Evolutionary conservation across 2,113 vertebrate species (phyloP).

Genomic region (Oxyruncus cristatus): DNA sequence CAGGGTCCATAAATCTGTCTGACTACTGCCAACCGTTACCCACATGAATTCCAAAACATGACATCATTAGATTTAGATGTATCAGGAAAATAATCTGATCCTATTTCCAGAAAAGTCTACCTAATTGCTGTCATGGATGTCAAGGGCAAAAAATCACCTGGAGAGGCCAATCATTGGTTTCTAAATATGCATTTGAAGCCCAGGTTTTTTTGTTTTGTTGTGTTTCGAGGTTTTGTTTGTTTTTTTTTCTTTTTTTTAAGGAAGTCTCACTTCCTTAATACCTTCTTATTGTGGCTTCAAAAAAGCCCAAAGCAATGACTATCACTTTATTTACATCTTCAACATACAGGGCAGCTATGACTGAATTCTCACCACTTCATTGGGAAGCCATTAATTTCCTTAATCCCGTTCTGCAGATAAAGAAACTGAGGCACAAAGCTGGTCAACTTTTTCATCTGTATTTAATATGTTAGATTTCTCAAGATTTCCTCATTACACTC

Average conservation of each 20-base stretch:
- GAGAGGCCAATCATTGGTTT: background rate
- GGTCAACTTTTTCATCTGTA: background rate
- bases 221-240: background rate
- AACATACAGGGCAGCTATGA: background rate
- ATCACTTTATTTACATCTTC: background rate
- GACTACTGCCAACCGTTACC: background rate
- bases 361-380: background rate
- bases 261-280: background rate
- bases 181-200: background rate
- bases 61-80: background rate
- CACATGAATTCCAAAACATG: background rate
- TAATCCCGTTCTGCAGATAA: background rate
- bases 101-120: background rate
- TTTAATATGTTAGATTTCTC: background rate
- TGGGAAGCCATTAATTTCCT: background rate
- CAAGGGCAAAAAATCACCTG: background rate
- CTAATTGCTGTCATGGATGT: background rate
- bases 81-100: background rate
- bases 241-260: background rate
- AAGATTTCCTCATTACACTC: background rate
- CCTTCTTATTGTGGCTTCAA: background rate
- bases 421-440: background rate
- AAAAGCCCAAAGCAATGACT: background rate
- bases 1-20: slow-evolving; percentile 23
- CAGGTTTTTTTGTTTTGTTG: too few relatives aligned